A percentile compares a stretch with the other conserved stretches of the same genome.
phyloP scores from a whole-genome alignment of 1,140 invertebrate species.

The Drosophila pseudoobscura region DNA sequence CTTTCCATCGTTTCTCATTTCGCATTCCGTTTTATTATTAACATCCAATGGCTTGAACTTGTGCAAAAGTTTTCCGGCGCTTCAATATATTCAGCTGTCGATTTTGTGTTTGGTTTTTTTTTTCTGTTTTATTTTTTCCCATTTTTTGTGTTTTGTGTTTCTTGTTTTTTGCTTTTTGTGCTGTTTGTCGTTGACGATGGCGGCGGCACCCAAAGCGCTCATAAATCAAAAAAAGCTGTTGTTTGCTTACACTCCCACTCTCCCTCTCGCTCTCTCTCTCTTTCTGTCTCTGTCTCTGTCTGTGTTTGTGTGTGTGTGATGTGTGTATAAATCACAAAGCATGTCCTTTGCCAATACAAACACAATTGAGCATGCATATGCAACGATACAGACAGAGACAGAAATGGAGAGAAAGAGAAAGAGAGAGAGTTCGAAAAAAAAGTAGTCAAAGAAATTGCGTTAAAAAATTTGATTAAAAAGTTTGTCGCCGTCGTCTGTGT shows the following conservation, averaged over 20 bases:
- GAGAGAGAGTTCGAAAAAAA: constrained; percentile 16
- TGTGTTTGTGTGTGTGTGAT: constrained; percentile 57
- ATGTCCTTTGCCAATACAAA: constrained; percentile 82
- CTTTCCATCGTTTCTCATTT: neutral
- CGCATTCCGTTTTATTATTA: constrained; percentile 36
- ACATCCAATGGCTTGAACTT: constrained; percentile 58
- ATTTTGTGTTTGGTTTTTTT: constrained; percentile 14
- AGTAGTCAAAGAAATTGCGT: constrained; percentile 65
- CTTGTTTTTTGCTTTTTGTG: constrained; percentile 8
- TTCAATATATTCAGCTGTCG: constrained; percentile 55
- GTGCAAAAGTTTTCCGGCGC: constrained; percentile 50
- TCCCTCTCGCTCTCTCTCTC: neutral
- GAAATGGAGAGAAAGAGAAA: neutral
- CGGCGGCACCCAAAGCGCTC: constrained; percentile 72
- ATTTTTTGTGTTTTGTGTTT: constrained; percentile 3
- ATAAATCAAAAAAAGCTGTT: constrained; percentile 78
- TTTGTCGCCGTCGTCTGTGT: constrained; percentile 61
- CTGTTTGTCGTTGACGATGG: constrained; percentile 36
- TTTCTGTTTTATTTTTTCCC: constrained; percentile 18
- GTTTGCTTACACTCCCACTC: constrained; percentile 52
- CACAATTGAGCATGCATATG: constrained; percentile 67
- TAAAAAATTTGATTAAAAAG: constrained; percentile 81
- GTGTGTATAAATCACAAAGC: constrained; percentile 81
- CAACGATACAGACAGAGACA: constrained; percentile 38
- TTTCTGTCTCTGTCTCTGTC: constrained; percentile 8